Percentiles rank a stretch among this genome's conserved stretches.
Evolutionary conservation across 2,113 vertebrate genomes (phyloP).

Genomic region (Ia io): DNA sequence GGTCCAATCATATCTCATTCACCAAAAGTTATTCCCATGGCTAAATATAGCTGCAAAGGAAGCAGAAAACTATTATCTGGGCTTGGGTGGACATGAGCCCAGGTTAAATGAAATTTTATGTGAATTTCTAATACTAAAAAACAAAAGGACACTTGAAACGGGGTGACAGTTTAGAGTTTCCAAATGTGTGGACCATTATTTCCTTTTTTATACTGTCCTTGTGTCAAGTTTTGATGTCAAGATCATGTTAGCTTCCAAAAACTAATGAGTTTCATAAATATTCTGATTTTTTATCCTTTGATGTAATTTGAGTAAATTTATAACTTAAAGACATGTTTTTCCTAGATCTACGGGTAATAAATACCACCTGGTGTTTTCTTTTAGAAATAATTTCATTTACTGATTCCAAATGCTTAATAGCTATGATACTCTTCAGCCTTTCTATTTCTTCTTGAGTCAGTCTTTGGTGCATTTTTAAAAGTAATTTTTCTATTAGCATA

Average conservation of each 20-base stretch:
- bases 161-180: background rate
- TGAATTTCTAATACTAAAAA: background rate
- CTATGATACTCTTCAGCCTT: background rate
- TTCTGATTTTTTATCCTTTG: background rate
- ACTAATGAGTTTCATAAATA: background rate
- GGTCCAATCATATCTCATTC: background rate
- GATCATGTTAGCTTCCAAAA: background rate
- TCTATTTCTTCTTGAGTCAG: background rate
- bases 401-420: conserved; percentile 16
- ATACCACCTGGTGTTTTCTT: conserved; percentile 38
- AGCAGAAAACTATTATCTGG: background rate
- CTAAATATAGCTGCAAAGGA: background rate
- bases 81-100: background rate
- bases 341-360: background rate
- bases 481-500: background rate
- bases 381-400: conserved; percentile 33
- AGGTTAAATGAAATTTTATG: background rate
- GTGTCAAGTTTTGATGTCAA: background rate
- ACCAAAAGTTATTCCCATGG: background rate
- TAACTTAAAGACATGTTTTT: background rate
- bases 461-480: background rate
- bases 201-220: background rate
- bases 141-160: background rate
- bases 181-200: background rate
- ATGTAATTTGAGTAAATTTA: background rate